A percentile compares a stretch with the other conserved stretches of the same genome.
Evolutionary conservation across 2,888 invertebrate genomes (phyloP).

Genomic region (Drosophila parthenogenetica): DNA sequence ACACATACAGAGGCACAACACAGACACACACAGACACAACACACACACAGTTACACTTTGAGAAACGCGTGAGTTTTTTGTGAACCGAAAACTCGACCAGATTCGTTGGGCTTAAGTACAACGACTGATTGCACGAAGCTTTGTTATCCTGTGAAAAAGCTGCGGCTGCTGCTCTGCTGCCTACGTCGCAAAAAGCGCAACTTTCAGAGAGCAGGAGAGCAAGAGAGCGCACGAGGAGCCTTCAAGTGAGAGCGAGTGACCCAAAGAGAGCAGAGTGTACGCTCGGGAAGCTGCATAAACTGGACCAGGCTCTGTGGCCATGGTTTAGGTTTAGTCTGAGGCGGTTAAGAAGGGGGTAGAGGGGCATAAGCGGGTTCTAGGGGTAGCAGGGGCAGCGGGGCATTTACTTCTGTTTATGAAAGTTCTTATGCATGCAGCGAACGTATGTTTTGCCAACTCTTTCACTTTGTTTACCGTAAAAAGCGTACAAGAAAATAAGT

Average conservation of each 20-base stretch:
- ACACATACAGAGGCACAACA: constrained; percentile 19
- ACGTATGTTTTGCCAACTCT: constrained; percentile 74
- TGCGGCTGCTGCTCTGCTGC: constrained; percentile 38
- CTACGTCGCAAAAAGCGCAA: constrained; percentile 54
- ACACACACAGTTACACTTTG: constrained; percentile 12
- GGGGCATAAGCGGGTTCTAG: constrained; percentile 1
- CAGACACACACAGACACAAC: not conserved
- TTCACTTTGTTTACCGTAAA: constrained; percentile 66
- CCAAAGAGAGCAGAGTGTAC: constrained; percentile 4
- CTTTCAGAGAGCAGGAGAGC: constrained; percentile 25
- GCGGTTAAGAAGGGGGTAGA: not conserved
- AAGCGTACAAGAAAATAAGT: constrained; percentile 42
- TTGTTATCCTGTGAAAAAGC: constrained; percentile 79
- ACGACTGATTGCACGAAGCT: constrained; percentile 78
- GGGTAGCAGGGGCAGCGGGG: not conserved
- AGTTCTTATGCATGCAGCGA: constrained; percentile 61
- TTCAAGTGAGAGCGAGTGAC: constrained; percentile 15
- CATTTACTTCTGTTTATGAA: constrained; percentile 50
- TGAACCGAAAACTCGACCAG: constrained; percentile 63
- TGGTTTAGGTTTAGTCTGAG: constrained; percentile 7
- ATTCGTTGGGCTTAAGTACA: constrained; percentile 70
- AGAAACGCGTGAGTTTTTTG: constrained; percentile 33
- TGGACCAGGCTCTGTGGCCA: constrained; percentile 41
- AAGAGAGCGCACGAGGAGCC: constrained; percentile 15
- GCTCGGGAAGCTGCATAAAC: constrained; percentile 25